Evolutionary conservation across 2,113 vertebrate species (phyloP).

Genomic region (Oenanthe oenanthe): DNA sequence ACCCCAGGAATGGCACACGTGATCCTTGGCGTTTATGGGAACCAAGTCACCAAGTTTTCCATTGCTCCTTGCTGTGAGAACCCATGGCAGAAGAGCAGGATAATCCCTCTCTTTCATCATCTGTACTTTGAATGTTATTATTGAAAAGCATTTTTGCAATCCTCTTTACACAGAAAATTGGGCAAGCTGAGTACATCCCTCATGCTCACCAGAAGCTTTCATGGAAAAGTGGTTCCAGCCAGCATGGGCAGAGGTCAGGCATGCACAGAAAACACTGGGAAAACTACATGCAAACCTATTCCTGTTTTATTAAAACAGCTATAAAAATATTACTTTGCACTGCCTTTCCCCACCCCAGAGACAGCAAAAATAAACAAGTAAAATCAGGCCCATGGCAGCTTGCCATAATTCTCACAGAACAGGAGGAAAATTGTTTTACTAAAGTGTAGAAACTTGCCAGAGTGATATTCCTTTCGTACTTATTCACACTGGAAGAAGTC

Average conservation of each 20-base stretch:
- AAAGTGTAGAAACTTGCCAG: not conserved
- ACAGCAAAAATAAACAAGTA: not conserved
- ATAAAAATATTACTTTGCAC: not conserved
- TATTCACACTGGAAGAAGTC: not conserved
- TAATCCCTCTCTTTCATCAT: conserved; percentile 48
- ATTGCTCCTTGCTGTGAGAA: not conserved
- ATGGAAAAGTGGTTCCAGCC: not conserved
- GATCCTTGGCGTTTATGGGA: not conserved
- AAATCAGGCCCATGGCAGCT: not conserved
- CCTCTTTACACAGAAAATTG: conserved; percentile 63
- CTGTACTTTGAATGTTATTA: conserved; percentile 60
- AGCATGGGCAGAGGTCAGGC: conserved; percentile 5
- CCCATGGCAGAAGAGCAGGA: not conserved
- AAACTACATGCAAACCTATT: not conserved
- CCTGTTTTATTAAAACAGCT: not conserved
- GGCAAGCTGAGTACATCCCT: conserved; percentile 35
- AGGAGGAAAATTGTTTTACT: not conserved
- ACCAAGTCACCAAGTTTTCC: not conserved
- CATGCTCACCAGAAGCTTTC: not conserved
- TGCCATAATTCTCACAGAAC: not conserved
- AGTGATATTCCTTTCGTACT: not conserved
- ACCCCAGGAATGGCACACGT: fast-evolving
- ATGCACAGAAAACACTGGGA: conserved; percentile 12
- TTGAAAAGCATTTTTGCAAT: conserved; percentile 55
- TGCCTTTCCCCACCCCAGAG: not conserved